phyloP scores from a whole-genome alignment of 2,888 invertebrate genomes.

The Meteorus cinctellus region DNA sequence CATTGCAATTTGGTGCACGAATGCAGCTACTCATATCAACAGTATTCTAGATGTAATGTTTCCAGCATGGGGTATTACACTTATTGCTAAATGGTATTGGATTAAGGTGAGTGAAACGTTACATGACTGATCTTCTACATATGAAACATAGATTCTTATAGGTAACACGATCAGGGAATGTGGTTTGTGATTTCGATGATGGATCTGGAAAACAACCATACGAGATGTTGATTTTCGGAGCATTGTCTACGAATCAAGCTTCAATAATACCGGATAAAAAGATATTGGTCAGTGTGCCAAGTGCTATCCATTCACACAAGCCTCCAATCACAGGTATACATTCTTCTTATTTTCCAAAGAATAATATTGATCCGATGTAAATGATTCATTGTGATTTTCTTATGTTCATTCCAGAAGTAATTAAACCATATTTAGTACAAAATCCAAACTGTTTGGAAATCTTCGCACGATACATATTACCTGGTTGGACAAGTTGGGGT shows the following conservation, averaged over 20 bases:
- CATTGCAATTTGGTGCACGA: slow-evolving; percentile 94
- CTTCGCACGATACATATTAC: slow-evolving; percentile 92
- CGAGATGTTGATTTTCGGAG: slow-evolving; percentile 84
- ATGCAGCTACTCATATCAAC: slow-evolving; percentile 82
- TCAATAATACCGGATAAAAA: slow-evolving; percentile 74
- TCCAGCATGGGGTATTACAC: slow-evolving; percentile 84
- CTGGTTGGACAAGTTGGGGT: slow-evolving; percentile 90
- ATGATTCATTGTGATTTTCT: not conserved
- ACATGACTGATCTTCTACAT: not conserved
- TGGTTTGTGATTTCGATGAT: slow-evolving; percentile 80
- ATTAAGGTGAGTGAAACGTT: slow-evolving; percentile 78
- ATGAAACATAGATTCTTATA: slow-evolving; percentile 58
- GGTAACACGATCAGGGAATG: slow-evolving; percentile 81
- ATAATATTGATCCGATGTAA: not conserved
- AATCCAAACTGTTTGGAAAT: slow-evolving; percentile 85
- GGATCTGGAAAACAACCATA: slow-evolving; percentile 89
- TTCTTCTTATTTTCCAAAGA: too few species aligned
- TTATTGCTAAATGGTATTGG: slow-evolving; percentile 89
- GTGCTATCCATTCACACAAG: slow-evolving; percentile 95
- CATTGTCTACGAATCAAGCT: slow-evolving; percentile 66
- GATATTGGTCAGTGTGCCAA: slow-evolving; percentile 88
- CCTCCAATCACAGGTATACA: slow-evolving; percentile 85
- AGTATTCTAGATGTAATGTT: slow-evolving; percentile 84
- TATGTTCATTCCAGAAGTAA: slow-evolving; percentile 76
- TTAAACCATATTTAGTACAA: slow-evolving; percentile 76